Evolutionary conservation across 2,888 invertebrate genomes (phyloP), one percentile per base, ranked within the genome.

Genomic region (Rotaria magnacalcarata): DNA sequence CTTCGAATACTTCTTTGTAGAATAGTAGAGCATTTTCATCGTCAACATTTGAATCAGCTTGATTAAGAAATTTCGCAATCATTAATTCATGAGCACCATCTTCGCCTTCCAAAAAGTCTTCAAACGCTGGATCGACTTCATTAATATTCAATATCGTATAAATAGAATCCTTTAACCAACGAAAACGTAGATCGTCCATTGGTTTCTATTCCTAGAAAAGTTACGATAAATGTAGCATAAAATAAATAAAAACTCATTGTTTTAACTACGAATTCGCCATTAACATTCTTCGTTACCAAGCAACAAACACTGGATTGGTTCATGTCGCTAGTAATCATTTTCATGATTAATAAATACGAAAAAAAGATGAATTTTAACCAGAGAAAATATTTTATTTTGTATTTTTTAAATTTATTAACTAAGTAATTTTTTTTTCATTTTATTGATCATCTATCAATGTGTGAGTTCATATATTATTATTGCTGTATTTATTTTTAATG

Each of bases 161-260:
- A 7, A 90, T 90, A 85, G 89, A 88, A 85, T 91, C 89, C 84
- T 90, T 88, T n/a, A 91, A 88, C 91, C 91, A 91, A 87, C 90
- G 90, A 58, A 90, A 90, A 86, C 91, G 87, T 58, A 90, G 89
- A 88, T 91, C 91, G 89, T 91, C 91, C 91, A 91, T 91, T 86
- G 52, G 27, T 7, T n/a, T 52, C 24, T 19, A 14, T 67, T 41
- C 10, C 41, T 24, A 74, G 84, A 74, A 74, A 58, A 52, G 21
- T 41, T 84, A 3, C 21, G 50, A 24, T 74, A 21, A 75, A 34
- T 43, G 21, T 85, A 24, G 34, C 19, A 52, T 47, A 47, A 84
- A 84, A 84, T 84, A 84, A 84, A 84, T 19, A 67, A 27, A 16
- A 41, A 67, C 67, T 41, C 67, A 67, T 14, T 67, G 67, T 67